A percentile compares a stretch with the other conserved stretches of the same genome.
These are phyloP conservation scores for Silurus meridionalis DNA, from an alignment of 2,113 vertebrate genomes.

Conservation along the genomic window DNA sequence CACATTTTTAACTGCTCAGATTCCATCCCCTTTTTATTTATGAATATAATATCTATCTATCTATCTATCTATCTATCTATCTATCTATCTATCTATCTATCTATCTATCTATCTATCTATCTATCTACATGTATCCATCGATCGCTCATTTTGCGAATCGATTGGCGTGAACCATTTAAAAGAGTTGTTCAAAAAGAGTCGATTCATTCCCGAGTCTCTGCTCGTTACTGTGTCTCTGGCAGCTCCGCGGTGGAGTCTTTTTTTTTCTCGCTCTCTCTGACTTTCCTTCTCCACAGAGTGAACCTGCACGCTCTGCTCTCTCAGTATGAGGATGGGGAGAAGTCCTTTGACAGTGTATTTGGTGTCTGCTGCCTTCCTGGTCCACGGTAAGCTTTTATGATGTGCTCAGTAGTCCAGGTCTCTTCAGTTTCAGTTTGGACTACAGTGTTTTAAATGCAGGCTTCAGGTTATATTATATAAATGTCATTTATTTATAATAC, in stretches of 20 bases:
- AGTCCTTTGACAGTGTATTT: conserved; percentile 20
- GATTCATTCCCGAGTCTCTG: neutral
- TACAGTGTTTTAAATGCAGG: neutral
- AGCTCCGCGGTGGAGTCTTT: neutral
- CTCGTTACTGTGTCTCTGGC: neutral
- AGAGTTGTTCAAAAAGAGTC: neutral
- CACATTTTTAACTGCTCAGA: too few species aligned
- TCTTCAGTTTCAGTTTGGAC: neutral
- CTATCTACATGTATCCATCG: too few species aligned
- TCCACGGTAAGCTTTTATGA: conserved; percentile 40
- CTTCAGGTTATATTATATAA: neutral
- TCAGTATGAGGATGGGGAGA: neutral
- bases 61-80: too few species aligned
- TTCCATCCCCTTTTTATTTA: too few species aligned
- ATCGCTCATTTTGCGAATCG: neutral
- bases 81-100: too few species aligned
- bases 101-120: too few species aligned
- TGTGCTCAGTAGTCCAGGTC: neutral
- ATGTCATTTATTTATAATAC: neutral
- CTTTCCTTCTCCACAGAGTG: neutral
- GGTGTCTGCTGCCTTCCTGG: conserved; percentile 4
- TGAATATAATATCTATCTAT: too few species aligned
- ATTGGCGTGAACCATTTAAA: neutral
- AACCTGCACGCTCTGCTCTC: neutral
- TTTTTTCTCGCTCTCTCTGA: neutral